Conservation (phyloP, 2,113 vertebrate species). For the Castor canadensis region DNA sequence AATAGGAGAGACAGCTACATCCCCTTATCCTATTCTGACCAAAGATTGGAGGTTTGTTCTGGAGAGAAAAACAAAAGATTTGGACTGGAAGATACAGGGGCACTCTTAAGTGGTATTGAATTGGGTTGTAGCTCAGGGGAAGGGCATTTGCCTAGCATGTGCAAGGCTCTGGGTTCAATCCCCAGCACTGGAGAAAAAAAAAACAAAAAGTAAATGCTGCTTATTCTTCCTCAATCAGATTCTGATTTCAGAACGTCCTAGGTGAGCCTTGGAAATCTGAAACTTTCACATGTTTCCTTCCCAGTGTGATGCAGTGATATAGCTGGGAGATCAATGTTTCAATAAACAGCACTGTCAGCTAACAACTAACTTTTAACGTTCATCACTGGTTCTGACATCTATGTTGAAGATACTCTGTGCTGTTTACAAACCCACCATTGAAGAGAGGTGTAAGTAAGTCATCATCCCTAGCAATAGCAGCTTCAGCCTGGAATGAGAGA, state of each 20-base stretch:
- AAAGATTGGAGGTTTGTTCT: background rate
- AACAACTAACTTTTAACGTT: background rate
- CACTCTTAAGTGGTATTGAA: background rate
- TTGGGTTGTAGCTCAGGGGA: background rate
- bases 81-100: background rate
- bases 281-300: background rate
- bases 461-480: background rate
- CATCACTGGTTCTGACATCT: background rate
- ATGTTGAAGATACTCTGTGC: background rate
- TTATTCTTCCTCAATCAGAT: background rate
- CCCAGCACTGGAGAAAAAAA: background rate
- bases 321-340: background rate
- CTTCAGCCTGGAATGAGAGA: background rate
- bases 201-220: background rate
- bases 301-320: background rate
- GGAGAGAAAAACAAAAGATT: background rate
- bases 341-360: background rate
- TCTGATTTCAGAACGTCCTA: background rate
- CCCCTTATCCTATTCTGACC: background rate
- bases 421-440: background rate
- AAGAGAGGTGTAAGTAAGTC: background rate
- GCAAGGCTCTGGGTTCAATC: background rate
- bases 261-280: background rate
- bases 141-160: no score
- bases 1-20: background rate